A percentile compares a stretch with the other conserved stretches of the same genome.
phyloP scores from a whole-genome alignment of 1,140 invertebrate species.

The Elymnias hypermnestra region DNA sequence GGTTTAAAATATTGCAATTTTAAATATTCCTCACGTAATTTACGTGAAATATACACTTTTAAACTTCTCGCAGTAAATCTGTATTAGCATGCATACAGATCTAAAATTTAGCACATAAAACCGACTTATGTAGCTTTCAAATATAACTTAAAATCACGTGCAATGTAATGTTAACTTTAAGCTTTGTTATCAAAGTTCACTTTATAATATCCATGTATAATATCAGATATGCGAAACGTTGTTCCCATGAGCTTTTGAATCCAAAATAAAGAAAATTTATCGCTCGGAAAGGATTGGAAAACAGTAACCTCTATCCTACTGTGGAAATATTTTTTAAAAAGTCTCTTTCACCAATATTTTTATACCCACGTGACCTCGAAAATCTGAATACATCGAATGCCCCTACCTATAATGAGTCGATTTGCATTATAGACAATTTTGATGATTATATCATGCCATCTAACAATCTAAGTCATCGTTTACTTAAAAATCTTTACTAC shows the following conservation, averaged over 20 bases:
- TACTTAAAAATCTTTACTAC: no score
- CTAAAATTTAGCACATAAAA: constrained; percentile 12
- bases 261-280: constrained; percentile 32
- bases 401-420: no score
- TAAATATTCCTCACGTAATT: no score
- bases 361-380: no score
- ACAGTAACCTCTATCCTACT: constrained; percentile 18
- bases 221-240: constrained; percentile 3
- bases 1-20: no score
- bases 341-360: background rate
- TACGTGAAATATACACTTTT: no score
- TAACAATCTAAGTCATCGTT: no score
- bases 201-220: background rate
- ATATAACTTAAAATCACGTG: background rate
- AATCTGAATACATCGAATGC: no score
- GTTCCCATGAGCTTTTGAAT: constrained; percentile 23
- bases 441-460: no score
- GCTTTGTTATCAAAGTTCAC: background rate
- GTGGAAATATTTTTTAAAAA: constrained; percentile 13
- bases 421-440: no score
- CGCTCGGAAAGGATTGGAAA: constrained; percentile 27
- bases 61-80: constrained; percentile 7
- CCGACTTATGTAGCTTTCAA: constrained; percentile 4
- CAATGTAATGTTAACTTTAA: constrained; percentile 5
- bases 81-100: constrained; percentile 10